Evolutionary conservation across 2,888 invertebrate species (phyloP).

Genomic region (Drosophila barbarae): DNA sequence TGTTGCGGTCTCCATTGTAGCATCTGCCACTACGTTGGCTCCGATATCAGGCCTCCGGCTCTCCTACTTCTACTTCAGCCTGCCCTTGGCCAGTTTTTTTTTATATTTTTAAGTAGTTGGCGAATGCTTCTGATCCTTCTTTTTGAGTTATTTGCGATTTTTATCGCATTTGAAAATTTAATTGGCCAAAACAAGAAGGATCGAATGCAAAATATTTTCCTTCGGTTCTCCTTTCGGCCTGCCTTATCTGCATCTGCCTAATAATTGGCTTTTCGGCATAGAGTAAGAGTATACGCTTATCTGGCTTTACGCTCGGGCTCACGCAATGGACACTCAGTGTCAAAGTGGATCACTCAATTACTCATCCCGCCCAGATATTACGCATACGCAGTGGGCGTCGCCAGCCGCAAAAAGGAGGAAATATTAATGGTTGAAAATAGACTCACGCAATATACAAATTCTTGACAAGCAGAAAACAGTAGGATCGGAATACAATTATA

Average conservation of each 20-base stretch:
- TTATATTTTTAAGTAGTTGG: constrained; percentile 47
- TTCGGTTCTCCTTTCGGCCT: constrained; percentile 13
- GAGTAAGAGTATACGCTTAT: constrained; percentile 11
- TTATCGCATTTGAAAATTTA: constrained; percentile 58
- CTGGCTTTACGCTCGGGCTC: constrained; percentile 7
- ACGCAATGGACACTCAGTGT: constrained; percentile 19
- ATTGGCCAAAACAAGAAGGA: constrained; percentile 50
- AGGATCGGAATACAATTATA: not conserved
- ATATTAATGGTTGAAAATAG: constrained; percentile 12
- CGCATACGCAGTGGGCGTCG: constrained; percentile 46
- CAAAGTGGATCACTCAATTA: constrained; percentile 49
- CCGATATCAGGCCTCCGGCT: not conserved
- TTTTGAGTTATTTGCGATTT: constrained; percentile 52
- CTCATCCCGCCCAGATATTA: constrained; percentile 49
- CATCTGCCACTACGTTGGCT: constrained; percentile 47
- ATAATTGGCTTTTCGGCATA: constrained; percentile 33
- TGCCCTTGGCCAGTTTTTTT: constrained; percentile 30
- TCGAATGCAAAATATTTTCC: constrained; percentile 58
- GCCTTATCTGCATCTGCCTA: constrained; percentile 36
- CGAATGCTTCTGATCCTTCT: constrained; percentile 40
- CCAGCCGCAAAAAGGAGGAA: constrained; percentile 18
- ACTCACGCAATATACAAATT: constrained; percentile 17
- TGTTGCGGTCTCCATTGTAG: constrained; percentile 42
- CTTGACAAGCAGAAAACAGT: not conserved
- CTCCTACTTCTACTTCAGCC: constrained; percentile 25